Evolutionary conservation across 2,888 invertebrate genomes (phyloP).

Genomic region (Heliconius ethilla): DNA sequence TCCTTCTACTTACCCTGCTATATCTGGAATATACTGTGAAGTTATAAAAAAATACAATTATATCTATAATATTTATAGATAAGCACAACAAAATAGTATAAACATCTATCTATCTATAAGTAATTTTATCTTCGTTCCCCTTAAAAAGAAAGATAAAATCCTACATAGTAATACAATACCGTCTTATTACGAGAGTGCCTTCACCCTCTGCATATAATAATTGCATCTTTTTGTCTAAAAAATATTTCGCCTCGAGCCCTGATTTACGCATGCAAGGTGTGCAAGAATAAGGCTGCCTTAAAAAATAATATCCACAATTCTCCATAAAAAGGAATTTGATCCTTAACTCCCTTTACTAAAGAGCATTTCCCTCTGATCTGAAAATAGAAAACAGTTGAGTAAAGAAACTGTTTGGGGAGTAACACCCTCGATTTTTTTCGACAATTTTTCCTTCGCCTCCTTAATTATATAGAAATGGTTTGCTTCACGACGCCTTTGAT

Average conservation of each 20-base stretch:
- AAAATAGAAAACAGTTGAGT: slow-evolving; percentile 70
- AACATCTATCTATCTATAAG: neutral
- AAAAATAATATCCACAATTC: slow-evolving; percentile 72
- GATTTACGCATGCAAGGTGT: slow-evolving; percentile 83
- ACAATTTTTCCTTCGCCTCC: slow-evolving; percentile 71
- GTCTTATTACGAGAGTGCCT: slow-evolving; percentile 33
- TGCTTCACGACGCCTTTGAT: slow-evolving; percentile 72
- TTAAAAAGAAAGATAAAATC: slow-evolving; percentile 26
- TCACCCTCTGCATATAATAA: slow-evolving; percentile 70
- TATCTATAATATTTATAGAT: neutral
- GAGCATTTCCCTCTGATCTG: slow-evolving; percentile 54
- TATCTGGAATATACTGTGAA: too few relatives aligned
- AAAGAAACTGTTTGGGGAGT: slow-evolving; percentile 75
- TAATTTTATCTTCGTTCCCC: slow-evolving; percentile 40
- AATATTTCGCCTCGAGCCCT: slow-evolving; percentile 74
- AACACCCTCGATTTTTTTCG: slow-evolving; percentile 71
- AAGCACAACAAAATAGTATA: neutral
- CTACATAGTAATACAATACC: slow-evolving; percentile 30
- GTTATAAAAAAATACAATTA: neutral
- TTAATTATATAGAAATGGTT: slow-evolving; percentile 81
- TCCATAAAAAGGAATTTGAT: slow-evolving; percentile 50
- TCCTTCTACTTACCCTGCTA: too few relatives aligned
- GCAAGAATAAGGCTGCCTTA: slow-evolving; percentile 79
- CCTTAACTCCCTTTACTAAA: slow-evolving; percentile 54
- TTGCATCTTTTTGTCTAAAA: slow-evolving; percentile 80